Conservation (phyloP, 2,797 vertebrate genomes). For the Catostomus latipinnis region DNA sequence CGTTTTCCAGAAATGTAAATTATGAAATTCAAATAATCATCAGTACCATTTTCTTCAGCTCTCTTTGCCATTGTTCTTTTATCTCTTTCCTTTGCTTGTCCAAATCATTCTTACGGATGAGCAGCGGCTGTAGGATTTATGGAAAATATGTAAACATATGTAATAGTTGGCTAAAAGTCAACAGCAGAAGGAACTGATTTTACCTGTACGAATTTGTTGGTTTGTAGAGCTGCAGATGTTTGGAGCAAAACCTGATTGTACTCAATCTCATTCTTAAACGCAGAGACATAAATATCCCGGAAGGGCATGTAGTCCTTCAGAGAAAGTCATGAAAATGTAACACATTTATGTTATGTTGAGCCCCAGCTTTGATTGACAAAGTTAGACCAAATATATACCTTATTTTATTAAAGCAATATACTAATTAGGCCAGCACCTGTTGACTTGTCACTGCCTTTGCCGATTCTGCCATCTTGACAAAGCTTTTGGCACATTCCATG, state of each 20-base stretch:
- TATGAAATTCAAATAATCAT: background rate
- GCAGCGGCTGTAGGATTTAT: constrained; percentile 76
- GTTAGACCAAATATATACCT: background rate
- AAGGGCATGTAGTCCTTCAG: constrained; percentile 87
- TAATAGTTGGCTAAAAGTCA: background rate
- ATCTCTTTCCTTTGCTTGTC: constrained; percentile 88
- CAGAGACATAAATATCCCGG: constrained; percentile 81
- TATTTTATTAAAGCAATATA: background rate
- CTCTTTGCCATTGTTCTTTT: constrained; percentile 88
- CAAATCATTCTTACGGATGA: constrained; percentile 84
- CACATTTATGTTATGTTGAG: background rate
- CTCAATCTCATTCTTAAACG: constrained; percentile 85
- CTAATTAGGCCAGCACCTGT: constrained; percentile 71
- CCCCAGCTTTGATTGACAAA: background rate
- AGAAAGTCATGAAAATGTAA: background rate
- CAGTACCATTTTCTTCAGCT: constrained; percentile 86
- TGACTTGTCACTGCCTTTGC: constrained; percentile 79
- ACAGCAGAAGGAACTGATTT: background rate
- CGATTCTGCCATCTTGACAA: constrained; percentile 86
- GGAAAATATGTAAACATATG: background rate
- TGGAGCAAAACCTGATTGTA: constrained; percentile 82
- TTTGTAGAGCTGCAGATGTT: constrained; percentile 82
- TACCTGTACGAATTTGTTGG: constrained; percentile 91
- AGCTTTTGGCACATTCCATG: constrained; percentile 84
- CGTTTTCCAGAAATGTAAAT: background rate